Base-by-base conservation (phyloP, 2,113 vertebrate species). In the Amphilophus citrinellus region DNA sequence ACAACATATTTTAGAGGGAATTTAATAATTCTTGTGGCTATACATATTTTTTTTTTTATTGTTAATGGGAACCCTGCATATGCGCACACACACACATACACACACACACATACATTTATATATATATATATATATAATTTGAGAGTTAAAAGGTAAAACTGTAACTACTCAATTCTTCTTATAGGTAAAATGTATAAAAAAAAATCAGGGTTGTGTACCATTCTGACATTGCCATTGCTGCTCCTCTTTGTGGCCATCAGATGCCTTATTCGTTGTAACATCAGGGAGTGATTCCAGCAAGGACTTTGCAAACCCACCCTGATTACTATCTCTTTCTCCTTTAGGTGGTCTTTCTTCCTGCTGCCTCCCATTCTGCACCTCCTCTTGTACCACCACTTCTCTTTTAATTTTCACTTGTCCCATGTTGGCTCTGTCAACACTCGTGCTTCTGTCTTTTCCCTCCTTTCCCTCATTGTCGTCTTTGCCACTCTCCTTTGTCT, bases 401-500 rank as follows among this genome's bases (percentile, higher is more conserved):
- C 50, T 83, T 53, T 61, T 88, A 27, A 27, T 82, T 2, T 66
- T 56, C 17, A 93, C 86, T 0, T 91, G 76, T 83, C 82, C 92
- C 62, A 22, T 83, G 53, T 78, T 75, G 66, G 57, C 85, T 66
- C 91, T 89, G 39, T 78, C 92, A 37, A 7, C 66, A 39, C 15
- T 63, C 44, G 61, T 85, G 83, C 68, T 78, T 57, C 82, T 82
- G 77, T 85, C 7, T 78, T 79, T 85, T 80, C 87, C 94, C 80
- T 82, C 86, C 0, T 0, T 89, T 91, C 27, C 80, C 82, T 82
- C 60, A 60, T 85, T 84, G 56, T 87, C 89, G 66, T 95, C 93
- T 44, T 95, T 86, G 57, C 63, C 80, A 44, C 80, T 88, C 47
- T 96, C 96, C 35, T 94, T 89, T 53, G 78, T 77, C 82, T 92